Evolutionary conservation across 30 jellyfish, hydroid and myxozoan species (phyloP).

Genomic region (Turritopsis dohrnii): DNA sequence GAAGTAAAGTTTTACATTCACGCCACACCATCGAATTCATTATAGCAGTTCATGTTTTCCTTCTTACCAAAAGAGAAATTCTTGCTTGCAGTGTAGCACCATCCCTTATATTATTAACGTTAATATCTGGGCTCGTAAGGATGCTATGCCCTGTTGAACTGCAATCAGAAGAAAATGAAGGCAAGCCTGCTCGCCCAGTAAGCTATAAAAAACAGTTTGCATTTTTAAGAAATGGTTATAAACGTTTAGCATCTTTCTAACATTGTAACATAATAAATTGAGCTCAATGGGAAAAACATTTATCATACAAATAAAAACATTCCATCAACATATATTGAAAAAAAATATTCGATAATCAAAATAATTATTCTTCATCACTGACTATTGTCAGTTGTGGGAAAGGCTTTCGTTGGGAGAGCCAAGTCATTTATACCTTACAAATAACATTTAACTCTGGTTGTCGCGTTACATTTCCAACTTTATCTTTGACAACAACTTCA

Average conservation of each 20-base stretch:
- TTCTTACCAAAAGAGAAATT: conserved; percentile 39
- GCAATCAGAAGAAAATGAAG: conserved; percentile 37
- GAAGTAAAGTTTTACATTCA: too few relatives aligned
- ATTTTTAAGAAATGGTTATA: too few relatives aligned
- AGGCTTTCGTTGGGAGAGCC: too few relatives aligned
- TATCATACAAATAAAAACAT: neutral
- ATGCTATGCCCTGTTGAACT: conserved; percentile 55
- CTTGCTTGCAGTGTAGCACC: conserved; percentile 21
- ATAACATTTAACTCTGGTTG: conserved; percentile 41
- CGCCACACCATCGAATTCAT: too few relatives aligned
- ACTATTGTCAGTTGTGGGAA: too few relatives aligned
- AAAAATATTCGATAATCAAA: too few relatives aligned
- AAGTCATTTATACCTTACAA: conserved; percentile 59
- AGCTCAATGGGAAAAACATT: neutral
- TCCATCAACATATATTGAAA: too few relatives aligned
- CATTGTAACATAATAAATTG: neutral
- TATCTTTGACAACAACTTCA: conserved; percentile 36
- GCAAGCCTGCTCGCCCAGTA: conserved; percentile 35
- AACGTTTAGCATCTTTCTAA: too few relatives aligned
- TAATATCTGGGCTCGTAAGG: conserved; percentile 30
- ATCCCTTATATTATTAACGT: conserved; percentile 19
- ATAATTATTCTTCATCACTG: too few relatives aligned
- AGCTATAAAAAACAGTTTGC: conserved; percentile 40
- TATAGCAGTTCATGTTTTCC: neutral
- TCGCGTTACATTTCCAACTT: conserved; percentile 46